Percentiles rank a stretch among this genome's conserved stretches.
These are phyloP conservation scores for Punctoribates punctum DNA, from an alignment of 2,888 invertebrate species.

Conservation along the genomic window DNA sequence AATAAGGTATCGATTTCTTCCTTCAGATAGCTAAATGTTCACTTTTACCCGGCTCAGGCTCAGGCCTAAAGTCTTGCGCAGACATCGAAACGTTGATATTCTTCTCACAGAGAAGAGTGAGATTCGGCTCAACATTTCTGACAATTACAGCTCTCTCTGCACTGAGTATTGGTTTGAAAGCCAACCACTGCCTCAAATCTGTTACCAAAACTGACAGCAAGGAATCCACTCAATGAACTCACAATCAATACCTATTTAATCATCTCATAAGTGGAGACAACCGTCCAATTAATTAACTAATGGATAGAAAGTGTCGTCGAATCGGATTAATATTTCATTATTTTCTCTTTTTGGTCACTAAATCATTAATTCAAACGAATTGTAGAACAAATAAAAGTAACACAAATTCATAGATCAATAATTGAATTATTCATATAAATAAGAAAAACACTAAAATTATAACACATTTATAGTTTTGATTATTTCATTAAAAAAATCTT, in stretches of 20 bases:
- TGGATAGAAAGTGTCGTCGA: no score
- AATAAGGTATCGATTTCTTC: slow-evolving; percentile 25
- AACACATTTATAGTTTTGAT: no score
- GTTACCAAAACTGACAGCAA: not conserved
- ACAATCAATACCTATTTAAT: not conserved
- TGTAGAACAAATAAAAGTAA: no score
- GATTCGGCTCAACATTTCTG: no score
- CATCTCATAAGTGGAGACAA: not conserved
- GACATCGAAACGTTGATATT: not conserved
- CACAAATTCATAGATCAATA: no score
- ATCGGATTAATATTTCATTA: no score
- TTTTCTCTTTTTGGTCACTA: no score
- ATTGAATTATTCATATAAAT: no score
- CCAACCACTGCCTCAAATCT: not conserved
- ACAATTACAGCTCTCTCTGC: not conserved
- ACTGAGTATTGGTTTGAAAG: not conserved
- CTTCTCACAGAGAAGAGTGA: not conserved
- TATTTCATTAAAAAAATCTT: no score
- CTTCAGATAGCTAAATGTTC: not conserved
- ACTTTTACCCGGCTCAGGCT: not conserved
- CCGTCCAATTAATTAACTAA: no score
- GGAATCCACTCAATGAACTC: not conserved
- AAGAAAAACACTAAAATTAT: no score
- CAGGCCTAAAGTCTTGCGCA: slow-evolving; percentile 26
- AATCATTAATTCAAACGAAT: no score